These are phyloP conservation scores for Cinara cedri DNA, from an alignment of 2,888 invertebrate species.

Conservation along the genomic window DNA sequence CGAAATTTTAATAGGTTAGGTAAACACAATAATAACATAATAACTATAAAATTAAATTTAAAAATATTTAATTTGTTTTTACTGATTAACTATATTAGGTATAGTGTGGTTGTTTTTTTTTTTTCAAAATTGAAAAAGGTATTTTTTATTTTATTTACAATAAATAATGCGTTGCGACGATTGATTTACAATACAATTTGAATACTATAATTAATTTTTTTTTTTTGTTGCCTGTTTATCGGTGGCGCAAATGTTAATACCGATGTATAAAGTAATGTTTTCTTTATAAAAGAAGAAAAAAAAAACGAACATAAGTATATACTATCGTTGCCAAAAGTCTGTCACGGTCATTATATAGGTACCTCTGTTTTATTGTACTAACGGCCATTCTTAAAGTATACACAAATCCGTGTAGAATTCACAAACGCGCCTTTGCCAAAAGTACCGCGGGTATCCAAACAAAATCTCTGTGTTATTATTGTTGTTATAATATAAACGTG, in stretches of 20 bases:
- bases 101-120: neutral
- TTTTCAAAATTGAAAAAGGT: too few relatives aligned
- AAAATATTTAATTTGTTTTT: too few relatives aligned
- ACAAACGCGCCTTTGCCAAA: neutral
- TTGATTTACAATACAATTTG: neutral
- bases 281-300: constrained; percentile 1
- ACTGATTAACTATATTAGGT: too few relatives aligned
- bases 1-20: neutral
- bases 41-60: too few relatives aligned
- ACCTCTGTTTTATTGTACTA: neutral
- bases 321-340: neutral
- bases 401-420: neutral
- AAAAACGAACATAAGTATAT: too few relatives aligned
- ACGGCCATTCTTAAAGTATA: too few relatives aligned
- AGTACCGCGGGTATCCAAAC: neutral
- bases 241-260: neutral
- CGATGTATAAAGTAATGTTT: neutral
- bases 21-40: too few relatives aligned
- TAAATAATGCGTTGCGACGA: neutral
- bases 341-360: neutral
- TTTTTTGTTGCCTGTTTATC: neutral
- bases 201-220: neutral
- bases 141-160: neutral
- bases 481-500: too few relatives aligned
- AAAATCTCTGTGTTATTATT: neutral